phyloP scores from a whole-genome alignment of 2,888 invertebrate genomes.

The Agrotis segetum region DNA sequence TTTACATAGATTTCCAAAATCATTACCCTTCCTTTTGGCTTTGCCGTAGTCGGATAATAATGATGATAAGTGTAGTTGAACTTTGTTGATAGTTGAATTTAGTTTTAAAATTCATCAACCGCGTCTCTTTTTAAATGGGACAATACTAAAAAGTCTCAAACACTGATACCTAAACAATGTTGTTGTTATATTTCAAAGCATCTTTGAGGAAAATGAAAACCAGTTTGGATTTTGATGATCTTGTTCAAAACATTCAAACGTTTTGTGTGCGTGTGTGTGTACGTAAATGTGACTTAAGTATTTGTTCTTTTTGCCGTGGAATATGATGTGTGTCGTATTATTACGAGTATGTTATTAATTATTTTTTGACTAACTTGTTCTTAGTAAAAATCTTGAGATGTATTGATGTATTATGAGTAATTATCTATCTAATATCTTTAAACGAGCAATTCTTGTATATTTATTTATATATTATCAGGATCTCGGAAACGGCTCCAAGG shows the following conservation, averaged over 20 bases:
- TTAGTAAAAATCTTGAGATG: not conserved
- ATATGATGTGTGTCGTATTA: not conserved
- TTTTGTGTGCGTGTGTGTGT: no score
- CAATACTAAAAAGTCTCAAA: not conserved
- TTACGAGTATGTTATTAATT: not conserved
- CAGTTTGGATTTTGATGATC: conserved; percentile 9
- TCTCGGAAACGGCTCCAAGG: no score
- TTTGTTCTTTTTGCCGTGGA: not conserved
- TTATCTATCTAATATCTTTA: no score
- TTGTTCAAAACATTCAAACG: conserved; percentile 15
- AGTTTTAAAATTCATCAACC: not conserved
- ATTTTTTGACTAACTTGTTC: not conserved
- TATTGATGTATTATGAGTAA: no score
- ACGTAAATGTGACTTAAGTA: conserved; percentile 9
- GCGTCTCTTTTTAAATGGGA: conserved; percentile 6
- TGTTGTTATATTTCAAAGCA: not conserved
- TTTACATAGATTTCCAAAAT: no score
- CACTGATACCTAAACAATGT: not conserved
- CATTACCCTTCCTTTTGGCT: no score
- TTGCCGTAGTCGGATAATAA: not conserved
- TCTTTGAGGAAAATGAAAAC: conserved; percentile 3
- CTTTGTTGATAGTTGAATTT: no score
- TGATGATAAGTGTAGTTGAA: not conserved
- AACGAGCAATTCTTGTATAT: no score
- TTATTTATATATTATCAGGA: no score